Conservation (phyloP, 2,113 vertebrate genomes). For the Indicator indicator region DNA sequence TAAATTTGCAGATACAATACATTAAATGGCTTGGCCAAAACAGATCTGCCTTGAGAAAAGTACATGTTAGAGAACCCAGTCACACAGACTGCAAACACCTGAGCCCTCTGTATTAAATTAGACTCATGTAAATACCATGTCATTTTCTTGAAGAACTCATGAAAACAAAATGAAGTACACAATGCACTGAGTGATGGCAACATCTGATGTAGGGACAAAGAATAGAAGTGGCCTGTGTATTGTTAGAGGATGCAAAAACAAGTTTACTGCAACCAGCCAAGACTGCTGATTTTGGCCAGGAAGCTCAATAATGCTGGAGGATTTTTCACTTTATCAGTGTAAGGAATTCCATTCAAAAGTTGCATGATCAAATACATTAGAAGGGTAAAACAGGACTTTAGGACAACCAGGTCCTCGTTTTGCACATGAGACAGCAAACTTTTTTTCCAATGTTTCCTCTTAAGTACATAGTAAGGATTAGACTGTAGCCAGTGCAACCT, state of each 20-base stretch:
- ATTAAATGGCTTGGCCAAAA: not conserved
- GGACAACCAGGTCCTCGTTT: not conserved
- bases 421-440: not conserved
- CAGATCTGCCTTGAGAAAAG: not conserved
- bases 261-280: not conserved
- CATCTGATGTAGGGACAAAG: constrained; percentile 17
- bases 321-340: not conserved
- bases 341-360: not conserved
- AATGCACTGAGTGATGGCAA: constrained; percentile 50
- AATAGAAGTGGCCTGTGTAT: not conserved
- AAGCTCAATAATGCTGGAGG: not conserved
- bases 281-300: not conserved
- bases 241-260: not conserved
- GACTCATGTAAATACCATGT: not conserved
- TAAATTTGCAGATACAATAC: not conserved
- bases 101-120: not conserved
- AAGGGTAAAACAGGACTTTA: not conserved
- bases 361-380: not conserved
- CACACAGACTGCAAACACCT: not conserved
- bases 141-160: constrained; percentile 27
- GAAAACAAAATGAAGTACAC: constrained; percentile 61
- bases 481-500: not conserved
- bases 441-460: not conserved
- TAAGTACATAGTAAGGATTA: not conserved
- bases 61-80: not conserved